phyloP scores from a whole-genome alignment of 1,140 invertebrate species.

The Euwallacea fornicatus region DNA sequence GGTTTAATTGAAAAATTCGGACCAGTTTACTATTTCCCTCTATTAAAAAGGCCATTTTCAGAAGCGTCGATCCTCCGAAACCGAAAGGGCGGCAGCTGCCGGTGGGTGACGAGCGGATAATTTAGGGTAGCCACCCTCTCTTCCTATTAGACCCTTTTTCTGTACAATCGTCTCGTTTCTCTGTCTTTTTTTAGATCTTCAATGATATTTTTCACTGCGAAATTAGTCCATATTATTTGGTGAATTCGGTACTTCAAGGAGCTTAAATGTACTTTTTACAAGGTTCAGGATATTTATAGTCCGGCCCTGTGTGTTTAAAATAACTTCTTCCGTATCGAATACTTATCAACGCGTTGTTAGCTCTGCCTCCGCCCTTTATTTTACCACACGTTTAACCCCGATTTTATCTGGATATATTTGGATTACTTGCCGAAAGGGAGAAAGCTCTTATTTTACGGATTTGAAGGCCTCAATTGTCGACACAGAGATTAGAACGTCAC shows the following conservation, averaged over 20 bases:
- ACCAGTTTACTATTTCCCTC: conserved; percentile 6
- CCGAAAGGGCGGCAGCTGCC: conserved; percentile 29
- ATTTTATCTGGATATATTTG: conserved; percentile 12
- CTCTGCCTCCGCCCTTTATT: conserved; percentile 30
- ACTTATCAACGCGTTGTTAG: conserved; percentile 30
- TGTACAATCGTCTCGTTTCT: conserved; percentile 14
- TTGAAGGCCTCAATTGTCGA: too few species aligned
- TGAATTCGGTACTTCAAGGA: too few species aligned
- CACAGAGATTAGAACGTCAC: too few species aligned
- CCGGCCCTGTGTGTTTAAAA: neutral
- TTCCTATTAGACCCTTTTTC: conserved; percentile 23
- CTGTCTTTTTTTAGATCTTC: too few species aligned
- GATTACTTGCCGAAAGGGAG: too few species aligned
- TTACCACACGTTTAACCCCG: conserved; percentile 29
- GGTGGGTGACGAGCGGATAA: conserved; percentile 35
- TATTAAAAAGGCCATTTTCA: conserved; percentile 14
- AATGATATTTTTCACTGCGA: too few species aligned
- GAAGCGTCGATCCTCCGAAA: conserved; percentile 20
- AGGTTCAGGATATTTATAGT: too few species aligned
- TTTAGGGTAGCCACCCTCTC: conserved; percentile 37
- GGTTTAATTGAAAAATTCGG: neutral
- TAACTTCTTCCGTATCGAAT: conserved; percentile 12
- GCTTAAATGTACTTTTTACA: too few species aligned
- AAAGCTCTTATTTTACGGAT: too few species aligned
- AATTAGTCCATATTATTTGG: too few species aligned